Percentiles rank a stretch among this genome's conserved stretches.
These are phyloP conservation scores for Synanthedon vespiformis DNA, from an alignment of 2,888 invertebrate species.

Conservation along the genomic window DNA sequence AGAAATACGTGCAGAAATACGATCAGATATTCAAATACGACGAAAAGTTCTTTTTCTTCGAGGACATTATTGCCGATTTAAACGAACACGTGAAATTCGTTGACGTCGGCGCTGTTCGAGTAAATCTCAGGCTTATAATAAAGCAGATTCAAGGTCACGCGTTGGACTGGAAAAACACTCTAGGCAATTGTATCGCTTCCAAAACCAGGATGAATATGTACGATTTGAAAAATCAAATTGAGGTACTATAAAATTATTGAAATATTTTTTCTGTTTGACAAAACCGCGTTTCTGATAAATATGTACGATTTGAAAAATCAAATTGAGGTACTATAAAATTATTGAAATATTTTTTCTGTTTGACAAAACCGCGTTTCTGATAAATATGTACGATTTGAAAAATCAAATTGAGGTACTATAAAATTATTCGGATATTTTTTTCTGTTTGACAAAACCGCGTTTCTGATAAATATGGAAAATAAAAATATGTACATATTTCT, in stretches of 20 bases:
- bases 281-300: too few relatives aligned
- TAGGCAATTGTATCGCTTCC: slow-evolving; percentile 77
- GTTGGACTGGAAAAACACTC: slow-evolving; percentile 80
- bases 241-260: slow-evolving; percentile 44
- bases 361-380: too few relatives aligned
- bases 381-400: slow-evolving; percentile 77
- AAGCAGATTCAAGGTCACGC: slow-evolving; percentile 76
- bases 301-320: slow-evolving; percentile 77
- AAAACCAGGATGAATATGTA: slow-evolving; percentile 78
- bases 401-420: slow-evolving; percentile 74
- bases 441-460: too few relatives aligned
- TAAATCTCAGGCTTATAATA: slow-evolving; percentile 80
- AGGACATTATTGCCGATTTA: slow-evolving; percentile 78
- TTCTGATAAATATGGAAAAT: too few relatives aligned
- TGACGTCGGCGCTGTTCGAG: slow-evolving; percentile 77
- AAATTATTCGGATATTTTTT: too few relatives aligned
- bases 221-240: slow-evolving; percentile 76
- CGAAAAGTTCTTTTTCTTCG: slow-evolving; percentile 87
- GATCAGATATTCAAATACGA: slow-evolving; percentile 75
- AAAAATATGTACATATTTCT: background rate
- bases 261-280: too few relatives aligned
- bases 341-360: too few relatives aligned
- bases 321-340: slow-evolving; percentile 69
- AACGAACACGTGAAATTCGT: slow-evolving; percentile 67
- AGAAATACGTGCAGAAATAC: slow-evolving; percentile 78